These are phyloP conservation scores for Paradoxurus hermaphroditus DNA, from an alignment of 2,113 vertebrate species.

Conservation along the genomic window DNA sequence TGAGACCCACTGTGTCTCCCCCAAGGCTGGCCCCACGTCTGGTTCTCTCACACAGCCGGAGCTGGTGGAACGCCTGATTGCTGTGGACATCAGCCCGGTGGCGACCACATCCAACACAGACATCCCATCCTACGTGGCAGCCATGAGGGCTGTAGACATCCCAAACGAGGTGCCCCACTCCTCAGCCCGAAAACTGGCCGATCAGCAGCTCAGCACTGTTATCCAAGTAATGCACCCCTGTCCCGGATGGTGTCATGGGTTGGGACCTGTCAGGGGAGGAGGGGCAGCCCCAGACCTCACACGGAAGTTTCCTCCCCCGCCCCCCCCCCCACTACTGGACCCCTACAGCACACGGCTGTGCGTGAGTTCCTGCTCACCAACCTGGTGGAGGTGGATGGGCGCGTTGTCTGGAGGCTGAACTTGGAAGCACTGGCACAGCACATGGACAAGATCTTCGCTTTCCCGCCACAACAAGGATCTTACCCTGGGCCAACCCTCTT, in stretches of 20 bases:
- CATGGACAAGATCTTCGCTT: constrained; percentile 87
- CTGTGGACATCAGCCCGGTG: constrained; percentile 91
- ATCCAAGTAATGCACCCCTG: constrained; percentile 84
- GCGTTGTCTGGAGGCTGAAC: constrained; percentile 91
- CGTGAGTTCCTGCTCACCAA: constrained; percentile 95
- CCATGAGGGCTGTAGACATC: constrained; percentile 89
- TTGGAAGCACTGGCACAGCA: constrained; percentile 90
- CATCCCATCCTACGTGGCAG: constrained; percentile 87
- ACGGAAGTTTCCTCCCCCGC: neutral
- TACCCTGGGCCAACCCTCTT: constrained; percentile 93
- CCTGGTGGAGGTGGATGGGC: constrained; percentile 89
- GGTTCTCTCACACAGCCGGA: constrained; percentile 84
- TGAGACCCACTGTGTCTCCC: neutral
- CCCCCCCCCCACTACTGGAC: neutral
- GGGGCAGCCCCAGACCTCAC: neutral
- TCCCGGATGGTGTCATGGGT: fast-evolving
- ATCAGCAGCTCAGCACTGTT: constrained; percentile 86
- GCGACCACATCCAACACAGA: constrained; percentile 70
- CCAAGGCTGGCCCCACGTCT: neutral
- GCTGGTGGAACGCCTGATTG: constrained; percentile 92
- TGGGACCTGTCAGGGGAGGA: neutral
- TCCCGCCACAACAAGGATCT: constrained; percentile 84
- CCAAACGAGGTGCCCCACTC: constrained; percentile 87
- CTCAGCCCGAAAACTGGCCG: constrained; percentile 89
- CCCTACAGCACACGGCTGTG: constrained; percentile 31